Evolutionary conservation across 2,113 vertebrate genomes (phyloP).

Genomic region (Sciurus niger): DNA sequence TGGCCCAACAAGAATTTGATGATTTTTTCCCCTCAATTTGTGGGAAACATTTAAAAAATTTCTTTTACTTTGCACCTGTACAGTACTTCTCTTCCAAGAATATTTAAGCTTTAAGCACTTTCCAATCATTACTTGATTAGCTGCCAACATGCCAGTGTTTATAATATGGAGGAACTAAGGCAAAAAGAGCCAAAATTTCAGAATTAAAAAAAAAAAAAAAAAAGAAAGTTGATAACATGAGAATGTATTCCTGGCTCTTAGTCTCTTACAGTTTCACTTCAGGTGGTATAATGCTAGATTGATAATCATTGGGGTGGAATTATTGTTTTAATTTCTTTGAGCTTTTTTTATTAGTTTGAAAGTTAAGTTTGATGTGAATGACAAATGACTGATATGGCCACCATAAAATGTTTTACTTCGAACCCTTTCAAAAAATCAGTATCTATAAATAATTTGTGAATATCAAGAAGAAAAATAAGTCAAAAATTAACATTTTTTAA

Average conservation of each 20-base stretch:
- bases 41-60: conserved; percentile 76
- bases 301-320: conserved; percentile 57
- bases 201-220: conserved; percentile 62
- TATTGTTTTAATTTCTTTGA: conserved; percentile 63
- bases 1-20: conserved; percentile 56
- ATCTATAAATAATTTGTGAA: conserved; percentile 63
- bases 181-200: conserved; percentile 81
- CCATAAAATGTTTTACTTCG: conserved; percentile 57
- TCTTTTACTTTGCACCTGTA: conserved; percentile 82
- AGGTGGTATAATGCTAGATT: conserved; percentile 69
- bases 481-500: conserved; percentile 1
- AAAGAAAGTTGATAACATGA: conserved; percentile 79
- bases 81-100: conserved; percentile 82
- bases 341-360: conserved; percentile 29
- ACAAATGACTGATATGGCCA: conserved; percentile 52
- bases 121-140: conserved; percentile 82
- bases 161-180: conserved; percentile 75
- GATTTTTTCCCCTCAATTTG: conserved; percentile 63
- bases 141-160: conserved; percentile 81
- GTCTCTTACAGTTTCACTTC: conserved; percentile 69
- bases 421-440: neutral
- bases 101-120: conserved; percentile 83
- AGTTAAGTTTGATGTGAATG: conserved; percentile 43
- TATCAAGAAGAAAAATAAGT: conserved; percentile 46
- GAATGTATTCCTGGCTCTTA: conserved; percentile 77